Evolutionary conservation across 2,888 invertebrate genomes (phyloP), one percentile per base, ranked within the genome.

Genomic region (Fissipunctia ypsillon): DNA sequence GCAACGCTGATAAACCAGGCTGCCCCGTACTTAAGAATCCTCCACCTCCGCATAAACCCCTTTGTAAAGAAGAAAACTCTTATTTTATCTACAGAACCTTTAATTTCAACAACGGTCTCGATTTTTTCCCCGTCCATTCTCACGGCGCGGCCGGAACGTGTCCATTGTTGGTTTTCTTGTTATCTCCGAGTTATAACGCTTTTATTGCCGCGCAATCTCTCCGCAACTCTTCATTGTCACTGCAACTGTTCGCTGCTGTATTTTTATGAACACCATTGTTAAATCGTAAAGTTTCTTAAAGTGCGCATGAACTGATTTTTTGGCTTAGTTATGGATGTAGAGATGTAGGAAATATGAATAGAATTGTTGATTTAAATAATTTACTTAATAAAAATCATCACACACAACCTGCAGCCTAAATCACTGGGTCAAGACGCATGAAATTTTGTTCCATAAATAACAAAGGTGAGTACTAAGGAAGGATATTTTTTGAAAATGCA

Each of bases 171-270:
- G 69, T 73, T 87, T 80, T 83, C 87, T 87, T 87, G 86, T 88
- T 88, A 88, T 88, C 88, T 86, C 61, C 69, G 73, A 80, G 83
- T 86, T 88, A 87, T 87, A 85, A 85, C 83, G 78, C 76, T 88
- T 88, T 87, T 88, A 88, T 84, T 84, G 85, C 83, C 65, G 74
- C 74, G 84, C 84, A 81, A 87, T 86, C 86, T 86, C 69, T 64
- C 67, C 63, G 72, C 68, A 77, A 81, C 73, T 76, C 74, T 85
- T 81, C 80, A 83, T 82, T 84, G 76, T 84, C 65, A 56, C 65
- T 82, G 80, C 82, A 84, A 76, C 74, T 76, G 73, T 74, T 56
- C 64, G 60, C 22, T 48, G 57, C 35, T 66, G 63, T 69, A 81
- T 61, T 78, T 80, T 84, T 86, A 75, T 78, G 73, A 69, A 76